Evolutionary conservation across 2,888 invertebrate genomes (phyloP).

Genomic region (Epistrophe eligans): DNA sequence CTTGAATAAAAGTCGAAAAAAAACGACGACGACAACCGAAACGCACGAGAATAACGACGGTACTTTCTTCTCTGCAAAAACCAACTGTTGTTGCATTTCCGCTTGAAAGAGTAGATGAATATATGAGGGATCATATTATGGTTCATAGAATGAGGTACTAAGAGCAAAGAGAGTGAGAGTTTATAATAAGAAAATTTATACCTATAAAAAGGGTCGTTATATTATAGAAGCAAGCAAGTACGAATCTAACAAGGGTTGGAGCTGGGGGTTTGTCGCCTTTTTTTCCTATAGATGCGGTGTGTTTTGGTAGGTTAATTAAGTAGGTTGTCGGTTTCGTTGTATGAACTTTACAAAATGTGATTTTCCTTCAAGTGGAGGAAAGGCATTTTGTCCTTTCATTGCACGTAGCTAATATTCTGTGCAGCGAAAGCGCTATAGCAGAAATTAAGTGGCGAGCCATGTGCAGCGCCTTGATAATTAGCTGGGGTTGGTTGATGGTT

Average conservation of each 20-base stretch:
- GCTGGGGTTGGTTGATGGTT: neutral
- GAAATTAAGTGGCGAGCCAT: conserved; percentile 35
- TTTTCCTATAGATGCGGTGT: conserved; percentile 23
- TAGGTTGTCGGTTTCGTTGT: conserved; percentile 31
- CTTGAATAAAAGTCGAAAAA: conserved; percentile 24
- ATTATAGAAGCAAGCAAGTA: conserved; percentile 22
- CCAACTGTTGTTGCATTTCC: conserved; percentile 64
- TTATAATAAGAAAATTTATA: conserved; percentile 56
- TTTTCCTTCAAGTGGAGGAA: conserved; percentile 10
- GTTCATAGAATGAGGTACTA: neutral
- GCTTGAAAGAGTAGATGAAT: conserved; percentile 41
- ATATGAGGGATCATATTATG: conserved; percentile 37
- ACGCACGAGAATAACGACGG: conserved; percentile 11
- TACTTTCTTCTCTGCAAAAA: conserved; percentile 46
- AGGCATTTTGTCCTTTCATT: conserved; percentile 27
- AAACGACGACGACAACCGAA: neutral
- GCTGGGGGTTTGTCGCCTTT: neutral
- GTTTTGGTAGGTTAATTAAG: conserved; percentile 56
- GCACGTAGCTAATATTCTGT: conserved; percentile 7
- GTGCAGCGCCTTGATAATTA: conserved; percentile 46
- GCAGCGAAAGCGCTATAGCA: neutral
- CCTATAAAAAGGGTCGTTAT: conserved; percentile 52
- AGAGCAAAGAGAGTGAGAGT: conserved; percentile 22
- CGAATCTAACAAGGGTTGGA: conserved; percentile 2
- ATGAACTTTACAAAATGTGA: neutral